Base-by-base conservation (phyloP, 2,888 invertebrate species). In the Coleophora deauratella region DNA sequence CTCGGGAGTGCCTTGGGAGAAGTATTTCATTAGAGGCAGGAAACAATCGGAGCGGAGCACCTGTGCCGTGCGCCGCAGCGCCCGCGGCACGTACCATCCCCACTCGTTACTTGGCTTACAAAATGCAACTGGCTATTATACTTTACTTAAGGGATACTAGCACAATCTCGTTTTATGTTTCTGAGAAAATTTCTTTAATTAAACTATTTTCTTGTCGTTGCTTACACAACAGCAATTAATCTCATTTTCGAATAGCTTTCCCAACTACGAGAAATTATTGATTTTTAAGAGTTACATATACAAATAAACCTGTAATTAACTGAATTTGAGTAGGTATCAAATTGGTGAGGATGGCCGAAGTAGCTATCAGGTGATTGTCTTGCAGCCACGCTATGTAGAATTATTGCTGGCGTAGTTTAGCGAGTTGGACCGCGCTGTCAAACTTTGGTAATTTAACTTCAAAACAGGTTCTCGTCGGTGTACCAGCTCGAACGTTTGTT, bases 371-470 rank as follows among this genome's bases (percentile, higher is more conserved):
- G 60, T 66, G 66, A 74, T 73, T 68, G 70, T 75, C 70, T 75
- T 69, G 55, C 60, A 57, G 57, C 59, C 62, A 59, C 59, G 65
- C 68, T 66, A 65, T 73, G 72, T 71, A 72, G 69, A 74, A 77
- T 81, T 77, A 81, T 81, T 78, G 79, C 79, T 70, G 59, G 68
- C 72, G 71, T 74, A 78, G 79, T 76, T 74, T 66, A 70, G 68
- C 55, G 65, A 74, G 70, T 68, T 65, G 67, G 66, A 72, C 76
- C 75, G 72, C 78, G 21, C 72, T 79, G 81, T 82, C 80, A 79
- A 84, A 84, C 82, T 84, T 84, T 82, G 73, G 76, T 80, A 84
- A 84, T 84, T 84, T 80, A 84, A 82, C 80, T 84, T 81, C 77
- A 77, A 77, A 81, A 78, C 73, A 75, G 76, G 70, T 72, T 74